Conservation (phyloP, 2,113 vertebrate genomes). For the Neogobius melanostomus region DNA sequence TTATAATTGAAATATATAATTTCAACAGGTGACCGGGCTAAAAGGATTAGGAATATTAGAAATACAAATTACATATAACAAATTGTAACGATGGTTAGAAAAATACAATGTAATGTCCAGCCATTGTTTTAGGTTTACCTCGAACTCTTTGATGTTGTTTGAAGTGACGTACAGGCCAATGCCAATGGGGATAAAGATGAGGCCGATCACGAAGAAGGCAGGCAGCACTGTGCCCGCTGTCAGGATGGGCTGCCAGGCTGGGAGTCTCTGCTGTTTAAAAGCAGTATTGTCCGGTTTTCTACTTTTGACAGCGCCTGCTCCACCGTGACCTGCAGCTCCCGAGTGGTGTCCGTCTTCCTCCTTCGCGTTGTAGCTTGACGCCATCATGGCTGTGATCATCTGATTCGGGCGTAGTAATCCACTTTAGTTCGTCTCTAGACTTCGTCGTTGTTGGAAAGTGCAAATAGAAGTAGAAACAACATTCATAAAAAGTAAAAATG, state of each 20-base stretch:
- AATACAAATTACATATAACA: background rate
- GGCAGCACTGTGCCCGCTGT: conserved; percentile 94
- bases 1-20: background rate
- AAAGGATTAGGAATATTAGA: background rate
- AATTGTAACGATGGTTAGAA: background rate
- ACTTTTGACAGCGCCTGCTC: conserved; percentile 73
- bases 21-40: background rate
- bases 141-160: conserved; percentile 93
- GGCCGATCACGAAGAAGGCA: conserved; percentile 93
- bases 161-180: conserved; percentile 96
- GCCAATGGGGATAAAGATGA: conserved; percentile 96
- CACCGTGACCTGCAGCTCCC: conserved; percentile 63
- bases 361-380: conserved; percentile 90
- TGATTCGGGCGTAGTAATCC: conserved; percentile 43
- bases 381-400: conserved; percentile 76
- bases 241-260: conserved; percentile 96
- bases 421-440: conserved; percentile 6
- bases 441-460: background rate
- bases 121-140: conserved; percentile 72
- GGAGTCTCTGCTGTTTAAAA: conserved; percentile 94
- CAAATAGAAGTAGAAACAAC: background rate
- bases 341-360: conserved; percentile 82
- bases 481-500: fast-evolving
- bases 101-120: background rate
- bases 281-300: conserved; percentile 95